Base-by-base conservation (phyloP, 2,113 vertebrate genomes). In the Hippolais icterina region DNA sequence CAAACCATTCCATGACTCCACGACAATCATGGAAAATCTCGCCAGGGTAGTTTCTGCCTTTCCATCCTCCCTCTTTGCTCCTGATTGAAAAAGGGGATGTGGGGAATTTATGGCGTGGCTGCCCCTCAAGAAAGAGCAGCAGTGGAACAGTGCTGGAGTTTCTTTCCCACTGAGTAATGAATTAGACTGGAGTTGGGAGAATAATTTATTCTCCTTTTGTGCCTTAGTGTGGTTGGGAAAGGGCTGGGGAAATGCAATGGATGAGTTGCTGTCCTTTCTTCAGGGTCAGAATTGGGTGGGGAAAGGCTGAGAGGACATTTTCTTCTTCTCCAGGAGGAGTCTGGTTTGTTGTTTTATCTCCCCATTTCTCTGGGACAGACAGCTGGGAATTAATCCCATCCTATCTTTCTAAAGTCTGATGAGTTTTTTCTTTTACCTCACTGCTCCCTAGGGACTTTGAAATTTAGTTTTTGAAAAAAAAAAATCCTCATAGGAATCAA, bases 111-210 rank as follows among this genome's bases (percentile, higher is more conserved):
- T 0, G 5, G 16, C 24, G 61, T 20, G 65, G 46, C 33, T 52
- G 68, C 44, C 42, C 71, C 46, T 68, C 49, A 37, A 13, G 29
- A 12, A 2, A 0, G 15, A 42, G 44, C 39, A 29, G 15, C 27
- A 71, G 18, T 14, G 78, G 60, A 92, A 9, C 35, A 61, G 66
- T 46, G 2, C 28, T 29, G 93, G 65, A 60, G 65, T 75, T 91
- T 72, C 31, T 82, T 84, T 75, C 39, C 87, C 44, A 6, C 53
- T 54, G 71, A 66, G 49, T 89, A 42, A 87, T 79, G 71, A 39
- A 92, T 79, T 68, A 52, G 92, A 84, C 68, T 42, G 94, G 87
- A 65, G 78, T 27, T 68, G 52, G 65, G 87, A 89, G 33, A 72
- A 74, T 69, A 41, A 93, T 72, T 28, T 53, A 17, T 84, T 70